phyloP scores from a whole-genome alignment of 2,113 vertebrate genomes.

The Tupaia chinensis region DNA sequence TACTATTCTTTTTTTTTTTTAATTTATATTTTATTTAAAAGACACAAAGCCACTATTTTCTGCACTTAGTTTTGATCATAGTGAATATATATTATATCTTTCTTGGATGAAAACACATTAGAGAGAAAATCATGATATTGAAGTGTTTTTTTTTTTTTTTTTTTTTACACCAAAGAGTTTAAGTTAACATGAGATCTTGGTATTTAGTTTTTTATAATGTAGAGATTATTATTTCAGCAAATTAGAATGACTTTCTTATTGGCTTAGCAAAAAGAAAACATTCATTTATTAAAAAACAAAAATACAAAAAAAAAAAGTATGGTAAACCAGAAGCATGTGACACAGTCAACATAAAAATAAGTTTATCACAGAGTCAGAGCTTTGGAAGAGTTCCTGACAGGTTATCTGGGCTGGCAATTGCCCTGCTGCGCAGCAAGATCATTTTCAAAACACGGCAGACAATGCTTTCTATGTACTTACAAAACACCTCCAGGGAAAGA shows the following conservation, averaged over 20 bases:
- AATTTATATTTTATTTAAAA: conserved; percentile 31
- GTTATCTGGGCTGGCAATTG: not conserved
- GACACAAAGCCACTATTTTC: not conserved
- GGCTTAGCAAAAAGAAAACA: not conserved
- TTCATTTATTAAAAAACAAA: not conserved
- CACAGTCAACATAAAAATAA: not conserved
- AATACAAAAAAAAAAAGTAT: not conserved
- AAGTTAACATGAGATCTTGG: not conserved
- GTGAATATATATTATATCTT: not conserved
- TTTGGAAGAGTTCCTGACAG: not conserved
- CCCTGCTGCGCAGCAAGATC: not conserved
- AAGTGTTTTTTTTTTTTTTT: not conserved
- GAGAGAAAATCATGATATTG: not conserved
- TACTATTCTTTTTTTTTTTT: not conserved
- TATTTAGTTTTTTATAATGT: not conserved
- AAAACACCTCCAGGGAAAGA: conserved; percentile 48
- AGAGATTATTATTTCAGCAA: not conserved
- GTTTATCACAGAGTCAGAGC: not conserved
- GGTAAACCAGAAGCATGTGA: not conserved
- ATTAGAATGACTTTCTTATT: not conserved
- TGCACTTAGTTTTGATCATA: not conserved
- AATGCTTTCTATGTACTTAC: conserved; percentile 59
- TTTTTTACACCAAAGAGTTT: not conserved
- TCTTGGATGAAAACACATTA: not conserved
- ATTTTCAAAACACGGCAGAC: conserved; percentile 47